phyloP scores from a whole-genome alignment of 2,797 vertebrate genomes.

The Amblyraja radiata region DNA sequence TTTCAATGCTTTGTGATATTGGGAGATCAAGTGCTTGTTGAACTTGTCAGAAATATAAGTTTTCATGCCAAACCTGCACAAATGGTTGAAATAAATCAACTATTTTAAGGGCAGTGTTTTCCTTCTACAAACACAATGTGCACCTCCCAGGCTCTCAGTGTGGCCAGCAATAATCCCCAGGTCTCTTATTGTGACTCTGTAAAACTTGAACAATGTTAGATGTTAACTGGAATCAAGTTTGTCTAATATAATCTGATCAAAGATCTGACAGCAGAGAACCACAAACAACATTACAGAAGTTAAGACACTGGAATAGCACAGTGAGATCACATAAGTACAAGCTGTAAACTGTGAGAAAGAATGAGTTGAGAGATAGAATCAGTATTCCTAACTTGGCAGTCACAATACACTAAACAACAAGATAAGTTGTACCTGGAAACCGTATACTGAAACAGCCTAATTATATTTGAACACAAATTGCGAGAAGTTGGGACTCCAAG shows the following conservation, averaged over 20 bases:
- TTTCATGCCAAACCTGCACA: not conserved
- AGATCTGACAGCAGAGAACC: conserved; percentile 2
- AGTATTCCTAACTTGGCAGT: conserved; percentile 11
- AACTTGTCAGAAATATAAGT: not conserved
- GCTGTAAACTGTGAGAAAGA: not conserved
- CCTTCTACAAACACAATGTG: not conserved
- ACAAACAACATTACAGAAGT: not conserved
- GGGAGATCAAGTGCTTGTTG: not conserved
- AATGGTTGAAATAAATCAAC: not conserved
- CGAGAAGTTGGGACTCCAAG: not conserved
- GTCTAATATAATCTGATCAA: not conserved
- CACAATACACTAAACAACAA: conserved; percentile 25
- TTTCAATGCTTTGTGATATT: not conserved
- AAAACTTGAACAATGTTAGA: not conserved
- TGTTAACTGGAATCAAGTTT: not conserved
- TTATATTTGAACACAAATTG: not conserved
- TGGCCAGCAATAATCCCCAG: not conserved
- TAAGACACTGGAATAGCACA: not conserved
- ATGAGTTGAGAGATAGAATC: conserved; percentile 10
- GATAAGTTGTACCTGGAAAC: not conserved
- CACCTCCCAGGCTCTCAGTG: not conserved
- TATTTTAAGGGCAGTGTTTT: not conserved
- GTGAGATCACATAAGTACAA: not conserved
- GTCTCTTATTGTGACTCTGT: not conserved
- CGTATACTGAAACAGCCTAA: not conserved